Conservation (phyloP, 2,888 invertebrate species). For the Athetis lepigone region DNA sequence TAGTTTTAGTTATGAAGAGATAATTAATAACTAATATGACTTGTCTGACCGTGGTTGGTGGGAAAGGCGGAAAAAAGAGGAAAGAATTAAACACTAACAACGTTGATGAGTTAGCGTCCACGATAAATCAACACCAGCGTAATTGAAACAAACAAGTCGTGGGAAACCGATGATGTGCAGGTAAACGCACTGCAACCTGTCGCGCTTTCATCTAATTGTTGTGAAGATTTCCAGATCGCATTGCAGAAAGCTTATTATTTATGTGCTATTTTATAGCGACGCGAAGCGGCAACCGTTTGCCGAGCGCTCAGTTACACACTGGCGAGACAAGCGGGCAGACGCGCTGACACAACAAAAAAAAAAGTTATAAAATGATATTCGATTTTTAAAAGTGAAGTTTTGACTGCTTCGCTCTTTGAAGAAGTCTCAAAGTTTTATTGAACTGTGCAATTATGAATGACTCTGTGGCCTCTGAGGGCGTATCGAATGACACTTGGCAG, state of each 20-base stretch:
- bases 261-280: slow-evolving; percentile 60
- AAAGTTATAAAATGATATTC: slow-evolving; percentile 60
- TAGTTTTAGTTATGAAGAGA: too few species aligned
- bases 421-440: slow-evolving; percentile 63
- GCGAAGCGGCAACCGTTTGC: slow-evolving; percentile 69
- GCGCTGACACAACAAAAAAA: slow-evolving; percentile 43
- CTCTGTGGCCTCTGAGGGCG: slow-evolving; percentile 74
- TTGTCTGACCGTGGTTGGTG: too few species aligned
- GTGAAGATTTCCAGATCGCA: slow-evolving; percentile 71
- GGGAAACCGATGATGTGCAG: slow-evolving; percentile 57
- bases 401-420: slow-evolving; percentile 63
- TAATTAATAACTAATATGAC: too few species aligned
- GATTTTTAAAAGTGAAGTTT: slow-evolving; percentile 60
- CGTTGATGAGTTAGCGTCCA: not conserved
- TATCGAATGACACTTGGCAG: slow-evolving; percentile 80
- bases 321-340: slow-evolving; percentile 59
- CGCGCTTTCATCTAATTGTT: slow-evolving; percentile 78
- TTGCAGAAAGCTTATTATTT: slow-evolving; percentile 81
- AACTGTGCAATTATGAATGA: slow-evolving; percentile 79
- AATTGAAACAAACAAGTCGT: slow-evolving; percentile 61
- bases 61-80: too few species aligned
- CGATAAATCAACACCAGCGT: slow-evolving; percentile 11
- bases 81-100: too few species aligned
- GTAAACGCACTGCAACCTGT: slow-evolving; percentile 52
- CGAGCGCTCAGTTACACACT: slow-evolving; percentile 62